Conservation (phyloP, 2,113 vertebrate genomes). For the Petaurus breviceps region DNA sequence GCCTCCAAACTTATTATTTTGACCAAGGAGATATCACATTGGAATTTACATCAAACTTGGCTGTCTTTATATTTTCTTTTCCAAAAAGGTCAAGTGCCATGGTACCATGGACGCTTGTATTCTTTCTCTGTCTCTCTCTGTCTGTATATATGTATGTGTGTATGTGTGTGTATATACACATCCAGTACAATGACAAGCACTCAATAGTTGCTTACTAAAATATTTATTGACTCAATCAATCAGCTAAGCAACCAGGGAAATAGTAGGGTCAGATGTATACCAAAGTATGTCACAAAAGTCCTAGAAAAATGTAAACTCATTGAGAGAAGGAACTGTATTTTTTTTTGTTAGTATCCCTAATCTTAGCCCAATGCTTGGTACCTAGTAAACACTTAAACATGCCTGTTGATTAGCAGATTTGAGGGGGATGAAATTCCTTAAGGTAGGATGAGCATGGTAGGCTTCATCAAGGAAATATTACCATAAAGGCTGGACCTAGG, state of each 20-base stretch:
- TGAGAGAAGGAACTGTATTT: neutral
- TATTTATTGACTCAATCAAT: neutral
- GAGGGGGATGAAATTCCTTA: neutral
- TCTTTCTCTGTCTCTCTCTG: neutral
- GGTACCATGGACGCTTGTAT: neutral
- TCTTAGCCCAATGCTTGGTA: neutral
- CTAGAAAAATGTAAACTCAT: neutral
- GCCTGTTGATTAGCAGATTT: neutral
- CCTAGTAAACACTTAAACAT: neutral
- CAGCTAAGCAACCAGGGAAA: neutral
- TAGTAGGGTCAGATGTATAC: neutral
- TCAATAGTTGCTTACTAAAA: neutral
- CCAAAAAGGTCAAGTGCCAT: neutral
- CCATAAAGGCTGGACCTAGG: neutral
- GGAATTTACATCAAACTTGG: neutral
- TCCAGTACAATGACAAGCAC: neutral
- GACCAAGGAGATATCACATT: neutral
- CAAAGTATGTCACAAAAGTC: neutral
- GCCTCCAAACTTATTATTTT: neutral
- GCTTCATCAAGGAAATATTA: neutral
- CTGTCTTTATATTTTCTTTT: neutral
- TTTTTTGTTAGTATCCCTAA: neutral
- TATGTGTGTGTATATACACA: too few relatives aligned
- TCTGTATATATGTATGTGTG: rapidly evolving
- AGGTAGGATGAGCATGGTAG: neutral